phyloP scores from a whole-genome alignment of 2,888 invertebrate species.

The Perizoma affinitatum region DNA sequence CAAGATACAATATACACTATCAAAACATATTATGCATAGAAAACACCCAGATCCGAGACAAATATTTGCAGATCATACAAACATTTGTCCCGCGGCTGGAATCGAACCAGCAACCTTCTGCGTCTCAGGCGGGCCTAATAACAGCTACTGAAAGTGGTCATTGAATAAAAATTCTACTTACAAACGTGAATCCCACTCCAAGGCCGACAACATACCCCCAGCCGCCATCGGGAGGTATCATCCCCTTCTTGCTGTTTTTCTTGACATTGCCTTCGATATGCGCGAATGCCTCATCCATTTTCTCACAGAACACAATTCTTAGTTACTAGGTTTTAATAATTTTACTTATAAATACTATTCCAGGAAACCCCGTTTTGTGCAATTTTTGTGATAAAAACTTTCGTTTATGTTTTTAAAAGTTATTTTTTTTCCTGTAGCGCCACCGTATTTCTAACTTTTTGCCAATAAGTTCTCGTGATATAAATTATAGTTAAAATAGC shows the following conservation, averaged over 20 bases:
- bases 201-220: conserved; percentile 91
- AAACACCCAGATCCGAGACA: no score
- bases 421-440: not conserved
- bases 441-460: not conserved
- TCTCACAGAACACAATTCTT: conserved; percentile 17
- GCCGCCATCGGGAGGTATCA: conserved; percentile 88
- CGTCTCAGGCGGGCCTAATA: not conserved
- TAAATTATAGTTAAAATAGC: not conserved
- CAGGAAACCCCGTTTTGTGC: conserved; percentile 5
- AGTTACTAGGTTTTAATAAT: not conserved
- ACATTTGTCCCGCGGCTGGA: no score
- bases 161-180: conserved; percentile 74
- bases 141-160: not conserved
- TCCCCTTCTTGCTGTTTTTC: conserved; percentile 48
- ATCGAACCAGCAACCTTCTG: not conserved
- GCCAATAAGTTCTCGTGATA: not conserved
- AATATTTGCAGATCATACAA: no score
- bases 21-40: no score
- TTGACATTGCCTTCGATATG: conserved; percentile 58
- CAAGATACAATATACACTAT: no score
- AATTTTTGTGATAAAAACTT: conserved; percentile 1
- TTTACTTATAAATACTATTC: no score
- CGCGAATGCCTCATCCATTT: conserved; percentile 78
- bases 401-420: not conserved
- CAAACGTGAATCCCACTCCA: conserved; percentile 89